A percentile compares a stretch with the other conserved stretches of the same genome.
These are phyloP conservation scores for Eulemur macaco DNA, from an alignment of 2,113 vertebrate genomes.

Conservation along the genomic window DNA sequence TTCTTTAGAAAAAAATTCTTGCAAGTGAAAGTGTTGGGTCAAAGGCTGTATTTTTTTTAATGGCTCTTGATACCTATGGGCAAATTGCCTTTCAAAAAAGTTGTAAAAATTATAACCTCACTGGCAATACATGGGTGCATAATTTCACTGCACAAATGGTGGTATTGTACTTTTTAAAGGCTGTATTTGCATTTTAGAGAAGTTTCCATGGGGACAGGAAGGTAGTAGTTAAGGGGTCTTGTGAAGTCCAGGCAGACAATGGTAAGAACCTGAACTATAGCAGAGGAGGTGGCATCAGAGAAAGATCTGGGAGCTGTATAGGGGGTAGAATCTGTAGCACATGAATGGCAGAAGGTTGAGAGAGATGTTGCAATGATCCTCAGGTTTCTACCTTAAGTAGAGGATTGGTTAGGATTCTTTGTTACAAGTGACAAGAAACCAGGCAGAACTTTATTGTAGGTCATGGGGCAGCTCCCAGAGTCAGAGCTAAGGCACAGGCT, in stretches of 20 bases:
- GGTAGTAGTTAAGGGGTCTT: not conserved
- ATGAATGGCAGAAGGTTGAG: not conserved
- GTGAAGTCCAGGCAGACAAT: slow-evolving; percentile 20
- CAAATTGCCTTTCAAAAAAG: slow-evolving; percentile 46
- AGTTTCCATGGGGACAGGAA: slow-evolving; percentile 40
- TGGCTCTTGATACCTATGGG: not conserved
- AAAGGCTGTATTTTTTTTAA: slow-evolving; percentile 36
- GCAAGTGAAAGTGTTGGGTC: slow-evolving; percentile 27
- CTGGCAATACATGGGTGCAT: not conserved
- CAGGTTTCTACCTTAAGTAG: not conserved
- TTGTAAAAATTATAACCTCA: slow-evolving; percentile 12
- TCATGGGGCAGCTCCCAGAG: not conserved
- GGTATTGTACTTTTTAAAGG: slow-evolving; percentile 25
- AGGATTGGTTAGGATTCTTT: not conserved
- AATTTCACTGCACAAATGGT: not conserved
- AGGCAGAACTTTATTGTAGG: not conserved
- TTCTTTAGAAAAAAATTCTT: slow-evolving; percentile 37
- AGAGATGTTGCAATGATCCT: not conserved
- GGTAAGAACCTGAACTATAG: not conserved
- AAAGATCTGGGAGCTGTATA: not conserved
- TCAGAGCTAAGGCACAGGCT: not conserved
- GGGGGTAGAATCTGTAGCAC: not conserved
- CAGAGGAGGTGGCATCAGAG: not conserved
- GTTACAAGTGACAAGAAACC: not conserved
- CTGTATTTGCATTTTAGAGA: slow-evolving; percentile 50